These are phyloP conservation scores for Aphelenchoides bicaudatus DNA, from an alignment of 2,888 invertebrate species.

Conservation along the genomic window DNA sequence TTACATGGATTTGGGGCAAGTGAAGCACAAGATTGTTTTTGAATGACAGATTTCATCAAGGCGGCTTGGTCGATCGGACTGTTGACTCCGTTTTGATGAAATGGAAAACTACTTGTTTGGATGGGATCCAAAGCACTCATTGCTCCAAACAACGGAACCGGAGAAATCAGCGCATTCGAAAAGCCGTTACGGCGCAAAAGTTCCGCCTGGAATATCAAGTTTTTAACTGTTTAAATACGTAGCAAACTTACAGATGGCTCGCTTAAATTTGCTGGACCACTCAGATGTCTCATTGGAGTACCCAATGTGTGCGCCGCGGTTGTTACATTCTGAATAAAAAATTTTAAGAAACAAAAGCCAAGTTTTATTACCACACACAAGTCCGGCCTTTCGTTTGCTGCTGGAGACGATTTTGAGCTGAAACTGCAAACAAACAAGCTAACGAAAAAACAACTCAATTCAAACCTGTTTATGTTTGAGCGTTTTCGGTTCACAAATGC, in stretches of 20 bases:
- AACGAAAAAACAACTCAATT: too few species aligned
- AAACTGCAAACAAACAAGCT: too few species aligned
- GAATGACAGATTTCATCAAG: constrained; percentile 6
- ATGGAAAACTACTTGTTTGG: constrained; percentile 15
- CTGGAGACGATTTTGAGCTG: too few species aligned
- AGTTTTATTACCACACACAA: constrained; percentile 6
- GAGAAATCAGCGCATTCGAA: constrained; percentile 25
- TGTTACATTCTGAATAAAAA: constrained; percentile 1
- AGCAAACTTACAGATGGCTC: constrained; percentile 1
- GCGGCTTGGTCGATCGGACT: constrained; percentile 29
- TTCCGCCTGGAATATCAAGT: constrained; percentile 24
- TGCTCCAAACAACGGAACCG: constrained; percentile 37
- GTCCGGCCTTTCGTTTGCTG: neutral
- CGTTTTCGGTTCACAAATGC: too few species aligned
- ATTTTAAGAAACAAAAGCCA: neutral
- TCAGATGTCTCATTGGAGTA: constrained; percentile 5
- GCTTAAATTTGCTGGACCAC: constrained; percentile 1
- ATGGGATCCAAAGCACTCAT: constrained; percentile 35
- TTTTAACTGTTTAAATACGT: neutral
- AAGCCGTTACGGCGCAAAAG: constrained; percentile 24
- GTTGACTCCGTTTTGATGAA: too few species aligned
- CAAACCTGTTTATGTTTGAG: too few species aligned
- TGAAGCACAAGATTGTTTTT: constrained; percentile 13
- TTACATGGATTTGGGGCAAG: neutral
- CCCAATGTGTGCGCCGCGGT: too few species aligned